These are phyloP conservation scores for Anoplius nigerrimus DNA, from an alignment of 2,888 invertebrate genomes.

Conservation along the genomic window DNA sequence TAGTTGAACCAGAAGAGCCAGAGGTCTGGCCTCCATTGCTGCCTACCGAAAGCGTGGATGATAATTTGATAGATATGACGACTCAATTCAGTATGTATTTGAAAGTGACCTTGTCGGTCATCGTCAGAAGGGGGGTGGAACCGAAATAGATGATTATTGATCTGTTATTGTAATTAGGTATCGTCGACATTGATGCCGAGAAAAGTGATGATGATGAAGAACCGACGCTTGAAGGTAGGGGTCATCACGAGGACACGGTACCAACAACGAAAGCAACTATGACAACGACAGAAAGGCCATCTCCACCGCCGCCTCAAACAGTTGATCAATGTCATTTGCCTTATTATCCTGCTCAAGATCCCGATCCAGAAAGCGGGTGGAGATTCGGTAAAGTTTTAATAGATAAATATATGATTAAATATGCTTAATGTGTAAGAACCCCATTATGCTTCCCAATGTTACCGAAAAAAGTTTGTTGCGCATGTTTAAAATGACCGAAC, in stretches of 20 bases:
- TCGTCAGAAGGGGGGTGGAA: too few relatives aligned
- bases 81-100: slow-evolving; percentile 54
- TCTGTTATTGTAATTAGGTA: slow-evolving; percentile 39
- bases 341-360: slow-evolving; percentile 76
- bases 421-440: too few relatives aligned
- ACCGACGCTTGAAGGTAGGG: slow-evolving; percentile 50
- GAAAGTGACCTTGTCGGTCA: too few relatives aligned
- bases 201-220: slow-evolving; percentile 40
- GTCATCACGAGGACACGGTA: slow-evolving; percentile 21
- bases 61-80: slow-evolving; percentile 36
- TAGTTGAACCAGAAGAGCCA: slow-evolving; percentile 46
- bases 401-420: too few relatives aligned
- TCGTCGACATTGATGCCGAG: slow-evolving; percentile 45
- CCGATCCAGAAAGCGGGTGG: slow-evolving; percentile 78
- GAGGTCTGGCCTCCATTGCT: slow-evolving; percentile 46
- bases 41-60: slow-evolving; percentile 51
- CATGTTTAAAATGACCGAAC: not conserved
- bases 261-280: slow-evolving; percentile 61
- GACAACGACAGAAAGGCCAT: slow-evolving; percentile 67
- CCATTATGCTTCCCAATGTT: too few relatives aligned
- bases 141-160: slow-evolving; percentile 6
- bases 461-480: not conserved
- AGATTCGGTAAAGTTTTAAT: slow-evolving; percentile 78
- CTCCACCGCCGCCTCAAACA: slow-evolving; percentile 55
- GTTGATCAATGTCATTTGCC: slow-evolving; percentile 76